phyloP scores from a whole-genome alignment of 2,888 invertebrate genomes.

The Agrypnus murinus region DNA sequence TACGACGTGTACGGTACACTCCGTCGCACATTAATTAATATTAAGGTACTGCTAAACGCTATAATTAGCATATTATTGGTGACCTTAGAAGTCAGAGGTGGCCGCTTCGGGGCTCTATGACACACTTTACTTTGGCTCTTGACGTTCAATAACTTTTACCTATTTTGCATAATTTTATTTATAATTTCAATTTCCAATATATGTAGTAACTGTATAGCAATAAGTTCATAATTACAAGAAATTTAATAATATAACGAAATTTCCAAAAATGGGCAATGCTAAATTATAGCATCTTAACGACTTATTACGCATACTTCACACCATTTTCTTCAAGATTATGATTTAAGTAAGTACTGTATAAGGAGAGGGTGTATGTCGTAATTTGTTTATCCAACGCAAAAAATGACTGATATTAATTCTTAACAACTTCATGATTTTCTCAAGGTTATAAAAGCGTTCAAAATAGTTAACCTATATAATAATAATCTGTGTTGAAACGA shows the following conservation, averaged over 20 bases:
- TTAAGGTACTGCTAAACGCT: slow-evolving; percentile 40
- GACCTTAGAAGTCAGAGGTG: slow-evolving; percentile 54
- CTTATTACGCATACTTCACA: too few species aligned
- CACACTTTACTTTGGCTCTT: slow-evolving; percentile 48
- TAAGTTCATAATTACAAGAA: too few species aligned
- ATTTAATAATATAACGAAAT: too few species aligned
- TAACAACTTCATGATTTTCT: slow-evolving; percentile 30
- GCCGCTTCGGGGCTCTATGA: slow-evolving; percentile 44
- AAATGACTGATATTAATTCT: slow-evolving; percentile 39
- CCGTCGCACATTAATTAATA: slow-evolving; percentile 36
- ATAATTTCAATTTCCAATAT: slow-evolving; percentile 41
- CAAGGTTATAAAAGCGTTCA: slow-evolving; percentile 49
- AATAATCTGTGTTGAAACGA: slow-evolving; percentile 31
- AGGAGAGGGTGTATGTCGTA: slow-evolving; percentile 25
- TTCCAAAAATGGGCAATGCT: too few species aligned
- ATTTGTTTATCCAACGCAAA: slow-evolving; percentile 40
- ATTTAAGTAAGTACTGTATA: too few species aligned
- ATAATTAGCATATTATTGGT: slow-evolving; percentile 45
- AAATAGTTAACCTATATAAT: slow-evolving; percentile 49
- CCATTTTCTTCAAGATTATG: too few species aligned
- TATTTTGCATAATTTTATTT: slow-evolving; percentile 51
- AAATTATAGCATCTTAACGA: too few species aligned
- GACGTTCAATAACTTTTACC: slow-evolving; percentile 51
- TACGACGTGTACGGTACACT: slow-evolving; percentile 16
- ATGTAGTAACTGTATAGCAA: too few species aligned